These are phyloP conservation scores for Balearica regulorum DNA, from an alignment of 2,797 vertebrate species.

Conservation along the genomic window DNA sequence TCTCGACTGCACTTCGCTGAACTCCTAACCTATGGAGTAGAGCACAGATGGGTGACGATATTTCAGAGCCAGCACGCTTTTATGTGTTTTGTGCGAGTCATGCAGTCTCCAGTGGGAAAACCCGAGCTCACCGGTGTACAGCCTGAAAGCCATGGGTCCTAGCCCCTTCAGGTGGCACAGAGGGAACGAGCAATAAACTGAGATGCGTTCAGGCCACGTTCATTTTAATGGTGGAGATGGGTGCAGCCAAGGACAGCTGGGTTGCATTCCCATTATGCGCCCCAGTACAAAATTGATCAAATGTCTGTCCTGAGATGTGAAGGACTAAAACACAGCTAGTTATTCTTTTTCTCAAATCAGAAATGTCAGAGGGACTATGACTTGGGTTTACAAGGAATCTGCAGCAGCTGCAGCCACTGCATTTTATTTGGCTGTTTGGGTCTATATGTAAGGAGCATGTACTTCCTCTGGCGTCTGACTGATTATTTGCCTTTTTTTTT, in stretches of 20 bases:
- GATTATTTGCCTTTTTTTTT: background rate
- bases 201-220: background rate
- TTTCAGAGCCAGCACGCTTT: background rate
- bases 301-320: background rate
- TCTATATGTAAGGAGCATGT: background rate
- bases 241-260: background rate
- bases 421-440: background rate
- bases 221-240: background rate
- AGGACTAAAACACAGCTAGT: background rate
- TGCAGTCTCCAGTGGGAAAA: background rate
- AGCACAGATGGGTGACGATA: background rate
- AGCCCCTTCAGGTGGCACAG: background rate
- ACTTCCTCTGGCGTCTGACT: background rate
- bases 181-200: fast-evolving
- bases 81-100: background rate
- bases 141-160: background rate
- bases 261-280: background rate
- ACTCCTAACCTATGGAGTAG: background rate
- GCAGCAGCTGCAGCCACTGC: background rate
- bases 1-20: background rate
- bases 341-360: background rate
- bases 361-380: background rate
- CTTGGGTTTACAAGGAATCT: background rate
- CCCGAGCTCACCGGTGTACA: background rate
- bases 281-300: background rate